These are phyloP conservation scores for Grantiella picta DNA, from an alignment of 2,113 vertebrate genomes.

Conservation along the genomic window DNA sequence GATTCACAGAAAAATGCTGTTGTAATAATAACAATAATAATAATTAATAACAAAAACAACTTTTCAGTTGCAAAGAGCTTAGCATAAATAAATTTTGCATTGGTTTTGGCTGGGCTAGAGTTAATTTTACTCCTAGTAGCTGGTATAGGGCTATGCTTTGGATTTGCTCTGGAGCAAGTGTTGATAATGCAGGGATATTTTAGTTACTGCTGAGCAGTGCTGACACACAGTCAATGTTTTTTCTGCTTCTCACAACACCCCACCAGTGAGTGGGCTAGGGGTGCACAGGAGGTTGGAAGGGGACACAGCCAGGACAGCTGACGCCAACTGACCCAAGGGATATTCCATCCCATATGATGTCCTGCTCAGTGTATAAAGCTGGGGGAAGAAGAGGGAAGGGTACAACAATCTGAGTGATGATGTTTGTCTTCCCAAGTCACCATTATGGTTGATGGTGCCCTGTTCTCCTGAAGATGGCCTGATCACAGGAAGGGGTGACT, in stretches of 20 bases:
- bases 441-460: background rate
- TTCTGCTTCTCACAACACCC: background rate
- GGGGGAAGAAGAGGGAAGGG: background rate
- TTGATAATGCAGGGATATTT: background rate
- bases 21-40: background rate
- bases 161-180: background rate
- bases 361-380: background rate
- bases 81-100: background rate
- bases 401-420: too few relatives aligned
- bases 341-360: background rate
- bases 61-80: background rate
- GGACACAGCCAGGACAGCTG: background rate
- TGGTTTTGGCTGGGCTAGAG: background rate
- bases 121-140: background rate
- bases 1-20: background rate
- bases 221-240: background rate
- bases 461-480: background rate
- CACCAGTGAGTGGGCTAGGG: background rate
- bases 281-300: background rate
- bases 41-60: accelerated
- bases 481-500: background rate
- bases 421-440: accelerated
- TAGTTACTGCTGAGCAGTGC: background rate
- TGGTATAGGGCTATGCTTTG: background rate
- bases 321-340: background rate